Conservation (phyloP, 2,797 vertebrate genomes). For the Rhinichthys osculus region DNA sequence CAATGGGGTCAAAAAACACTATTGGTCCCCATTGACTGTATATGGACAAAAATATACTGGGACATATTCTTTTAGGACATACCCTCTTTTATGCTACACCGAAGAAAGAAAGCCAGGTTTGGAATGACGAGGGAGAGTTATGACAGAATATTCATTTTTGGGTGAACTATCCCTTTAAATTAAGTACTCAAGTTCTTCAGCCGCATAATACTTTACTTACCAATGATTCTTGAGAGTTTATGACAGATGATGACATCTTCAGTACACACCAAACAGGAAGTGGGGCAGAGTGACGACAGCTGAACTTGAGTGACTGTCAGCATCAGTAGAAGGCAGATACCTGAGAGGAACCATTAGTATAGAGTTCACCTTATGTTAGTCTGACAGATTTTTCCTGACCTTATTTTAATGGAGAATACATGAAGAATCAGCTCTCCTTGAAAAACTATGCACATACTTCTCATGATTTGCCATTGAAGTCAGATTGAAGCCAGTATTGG, state of each 20-base stretch:
- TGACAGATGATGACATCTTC: slow-evolving; percentile 78
- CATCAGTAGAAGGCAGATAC: slow-evolving; percentile 70
- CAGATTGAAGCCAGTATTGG: slow-evolving; percentile 51
- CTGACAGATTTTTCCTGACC: neutral
- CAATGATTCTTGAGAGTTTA: slow-evolving; percentile 71
- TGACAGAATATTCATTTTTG: neutral
- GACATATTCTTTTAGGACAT: neutral
- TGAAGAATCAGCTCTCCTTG: neutral
- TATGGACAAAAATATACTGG: neutral
- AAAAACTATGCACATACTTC: slow-evolving; percentile 65
- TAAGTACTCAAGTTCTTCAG: neutral
- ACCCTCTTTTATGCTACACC: neutral
- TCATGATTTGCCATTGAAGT: slow-evolving; percentile 73
- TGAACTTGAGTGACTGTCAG: slow-evolving; percentile 65
- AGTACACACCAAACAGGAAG: slow-evolving; percentile 74
- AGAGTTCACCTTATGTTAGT: neutral
- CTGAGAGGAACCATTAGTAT: slow-evolving; percentile 66
- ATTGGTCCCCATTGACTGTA: neutral
- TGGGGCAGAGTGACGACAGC: slow-evolving; percentile 69
- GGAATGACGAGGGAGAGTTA: neutral
- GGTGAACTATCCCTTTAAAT: neutral
- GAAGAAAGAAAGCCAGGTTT: neutral
- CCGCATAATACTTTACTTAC: slow-evolving; percentile 63
- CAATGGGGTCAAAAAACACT: neutral
- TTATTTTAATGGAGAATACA: neutral